Evolutionary conservation across 1,140 invertebrate species (phyloP), one percentile per base, ranked within the genome.

Genomic region (Homalodisca vitripennis): DNA sequence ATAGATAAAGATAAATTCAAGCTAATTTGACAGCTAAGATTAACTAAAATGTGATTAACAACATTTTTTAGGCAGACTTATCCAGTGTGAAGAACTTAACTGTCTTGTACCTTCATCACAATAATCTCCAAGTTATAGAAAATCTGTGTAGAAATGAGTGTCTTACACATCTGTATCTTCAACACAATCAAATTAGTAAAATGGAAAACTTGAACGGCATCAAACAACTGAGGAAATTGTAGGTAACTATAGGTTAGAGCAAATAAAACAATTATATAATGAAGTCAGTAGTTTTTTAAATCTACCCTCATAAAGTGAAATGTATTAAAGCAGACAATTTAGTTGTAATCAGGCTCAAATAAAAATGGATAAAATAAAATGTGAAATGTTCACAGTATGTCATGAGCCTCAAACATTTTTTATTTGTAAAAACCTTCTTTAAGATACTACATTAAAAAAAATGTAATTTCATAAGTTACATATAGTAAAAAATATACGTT

Each of bases 51-150:
- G 17, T 10, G 6, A 17, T 41, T 6, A 41, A 41, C 17, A 10
- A 10, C 17, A 41, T 51, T 3, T 51, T 51, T 51, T 20, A 51
- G 48, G 48, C 14, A 3, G 48, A 51, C 48, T n/a, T 51, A 20
- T 51, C 48, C 6, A 51, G 48, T 51, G 3, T 51, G 22, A 3
- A 51, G 22, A 51, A 51, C n/a, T 22, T 51, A 10, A 51, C 17
- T 51, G 48, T 51, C 22, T 51, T 51, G n/a, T 51, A 51, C 22
- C 48, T 51, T 51, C 48, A 51, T 51, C 48, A 22, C n/a, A 51
- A 51, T n/a, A 51, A 51, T 22, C 3, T 51, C 22, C 48, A 51
- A 20, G 48, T 51, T 3, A 51, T 51, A 3, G 48, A 51, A 51
- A 51, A 51, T 51, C n/a, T 51, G 3, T 14, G 22, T 51, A 51